Conservation (phyloP, 1,140 invertebrate species). For the Lordiphosa clarofinis region DNA sequence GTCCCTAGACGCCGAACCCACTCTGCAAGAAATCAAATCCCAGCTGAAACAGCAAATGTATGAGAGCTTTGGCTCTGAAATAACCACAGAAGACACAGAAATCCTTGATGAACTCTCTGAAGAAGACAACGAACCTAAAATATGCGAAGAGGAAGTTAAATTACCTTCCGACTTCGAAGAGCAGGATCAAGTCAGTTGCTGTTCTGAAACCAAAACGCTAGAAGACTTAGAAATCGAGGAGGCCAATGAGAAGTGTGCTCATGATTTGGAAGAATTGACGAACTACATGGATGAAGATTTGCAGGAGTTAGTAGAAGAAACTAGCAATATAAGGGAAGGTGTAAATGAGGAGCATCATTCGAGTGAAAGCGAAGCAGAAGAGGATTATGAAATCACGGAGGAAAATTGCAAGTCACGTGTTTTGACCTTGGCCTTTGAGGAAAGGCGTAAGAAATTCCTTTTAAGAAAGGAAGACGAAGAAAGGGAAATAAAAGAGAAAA, state of each 20-base stretch:
- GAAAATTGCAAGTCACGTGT: slow-evolving; percentile 9
- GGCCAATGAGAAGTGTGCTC: slow-evolving; percentile 41
- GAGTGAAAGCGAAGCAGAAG: slow-evolving; percentile 16
- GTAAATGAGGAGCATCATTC: not conserved
- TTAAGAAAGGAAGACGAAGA: not conserved
- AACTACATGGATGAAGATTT: slow-evolving; percentile 47
- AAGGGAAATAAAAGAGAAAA: not conserved
- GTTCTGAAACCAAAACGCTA: slow-evolving; percentile 13
- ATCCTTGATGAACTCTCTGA: slow-evolving; percentile 14
- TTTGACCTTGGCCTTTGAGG: slow-evolving; percentile 5
- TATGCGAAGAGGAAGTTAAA: slow-evolving; percentile 1
- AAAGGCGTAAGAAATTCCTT: slow-evolving; percentile 9
- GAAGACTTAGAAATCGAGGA: slow-evolving; percentile 35
- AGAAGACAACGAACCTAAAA: not conserved
- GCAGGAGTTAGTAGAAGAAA: slow-evolving; percentile 20
- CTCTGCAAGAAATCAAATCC: slow-evolving; percentile 18
- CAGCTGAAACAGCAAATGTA: slow-evolving; percentile 37
- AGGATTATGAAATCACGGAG: slow-evolving; percentile 11
- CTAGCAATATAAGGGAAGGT: not conserved
- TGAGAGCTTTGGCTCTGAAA: slow-evolving; percentile 12
- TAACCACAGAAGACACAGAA: slow-evolving; percentile 3
- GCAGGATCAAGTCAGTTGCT: not conserved
- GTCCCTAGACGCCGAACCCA: not conserved
- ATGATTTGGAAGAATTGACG: slow-evolving; percentile 50
- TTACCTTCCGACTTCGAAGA: not conserved